Evolutionary conservation across 2,113 vertebrate species (phyloP).

Genomic region (Bos javanicus): DNA sequence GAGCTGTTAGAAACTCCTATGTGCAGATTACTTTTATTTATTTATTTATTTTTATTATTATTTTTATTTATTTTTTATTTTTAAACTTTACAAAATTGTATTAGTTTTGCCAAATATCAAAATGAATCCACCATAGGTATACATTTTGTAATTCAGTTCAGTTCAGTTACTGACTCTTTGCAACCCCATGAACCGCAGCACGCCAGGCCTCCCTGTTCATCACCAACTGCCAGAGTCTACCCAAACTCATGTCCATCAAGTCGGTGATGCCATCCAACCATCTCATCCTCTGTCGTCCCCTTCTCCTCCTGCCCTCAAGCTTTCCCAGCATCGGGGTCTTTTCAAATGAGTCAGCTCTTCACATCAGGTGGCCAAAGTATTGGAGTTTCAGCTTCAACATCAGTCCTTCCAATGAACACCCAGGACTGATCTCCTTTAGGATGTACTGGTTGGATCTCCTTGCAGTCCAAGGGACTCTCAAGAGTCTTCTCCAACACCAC

Average conservation of each 20-base stretch:
- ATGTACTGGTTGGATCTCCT: not conserved
- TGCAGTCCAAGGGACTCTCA: not conserved
- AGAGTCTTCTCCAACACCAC: not conserved
- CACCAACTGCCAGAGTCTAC: not conserved
- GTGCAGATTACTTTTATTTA: not conserved
- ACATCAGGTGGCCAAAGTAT: not conserved
- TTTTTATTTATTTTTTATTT: no score
- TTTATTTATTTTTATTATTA: no score
- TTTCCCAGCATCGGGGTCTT: not conserved
- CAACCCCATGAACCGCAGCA: fast-evolving
- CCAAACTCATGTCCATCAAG: not conserved
- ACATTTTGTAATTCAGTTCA: not conserved
- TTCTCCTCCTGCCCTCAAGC: not conserved
- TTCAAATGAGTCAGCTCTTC: not conserved
- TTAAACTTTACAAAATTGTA: no score
- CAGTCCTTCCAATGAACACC: not conserved
- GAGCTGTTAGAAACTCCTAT: not conserved
- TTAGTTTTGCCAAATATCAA: no score
- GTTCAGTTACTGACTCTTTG: not conserved
- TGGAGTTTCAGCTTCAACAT: not conserved
- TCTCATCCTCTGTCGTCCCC: not conserved
- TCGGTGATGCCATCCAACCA: not conserved
- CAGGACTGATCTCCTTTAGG: not conserved
- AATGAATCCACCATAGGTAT: no score
- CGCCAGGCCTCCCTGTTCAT: not conserved